Evolutionary conservation across 2,113 vertebrate genomes (phyloP).

Genomic region (Nymphicus hollandicus): DNA sequence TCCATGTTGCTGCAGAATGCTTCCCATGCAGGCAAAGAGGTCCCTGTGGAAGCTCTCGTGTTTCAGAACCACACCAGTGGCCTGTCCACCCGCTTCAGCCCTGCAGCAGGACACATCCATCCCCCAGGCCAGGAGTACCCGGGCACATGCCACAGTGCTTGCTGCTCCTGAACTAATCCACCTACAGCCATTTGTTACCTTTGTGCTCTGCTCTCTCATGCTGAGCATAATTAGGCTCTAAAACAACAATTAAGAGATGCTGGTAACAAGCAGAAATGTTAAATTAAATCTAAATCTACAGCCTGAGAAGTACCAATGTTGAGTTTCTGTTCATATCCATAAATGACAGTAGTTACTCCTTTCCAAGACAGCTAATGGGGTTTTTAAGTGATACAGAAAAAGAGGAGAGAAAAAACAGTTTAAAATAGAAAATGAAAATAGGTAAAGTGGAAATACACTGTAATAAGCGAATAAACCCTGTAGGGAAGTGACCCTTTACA

Average conservation of each 20-base stretch:
- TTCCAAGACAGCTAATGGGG: neutral
- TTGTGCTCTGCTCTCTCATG: neutral
- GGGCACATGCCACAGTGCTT: neutral
- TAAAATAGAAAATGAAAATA: neutral
- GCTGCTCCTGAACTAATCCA: neutral
- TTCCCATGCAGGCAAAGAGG: neutral
- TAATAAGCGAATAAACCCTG: neutral
- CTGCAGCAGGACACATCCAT: fast-evolving
- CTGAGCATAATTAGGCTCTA: neutral
- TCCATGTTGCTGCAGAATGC: neutral
- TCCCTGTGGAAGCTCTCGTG: fast-evolving
- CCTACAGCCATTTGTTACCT: neutral
- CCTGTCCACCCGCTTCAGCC: neutral
- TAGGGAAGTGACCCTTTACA: neutral
- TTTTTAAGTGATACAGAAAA: neutral
- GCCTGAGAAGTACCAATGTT: neutral
- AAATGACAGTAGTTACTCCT: neutral
- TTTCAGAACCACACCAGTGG: neutral
- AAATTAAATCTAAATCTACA: neutral
- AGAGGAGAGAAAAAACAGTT: neutral
- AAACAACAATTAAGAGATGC: neutral
- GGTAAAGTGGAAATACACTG: neutral
- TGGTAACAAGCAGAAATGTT: neutral
- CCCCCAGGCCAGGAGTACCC: neutral
- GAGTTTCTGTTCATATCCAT: neutral